These are phyloP conservation scores for Neosilurus hyrtlii DNA, from an alignment of 2,797 vertebrate species.

Conservation along the genomic window DNA sequence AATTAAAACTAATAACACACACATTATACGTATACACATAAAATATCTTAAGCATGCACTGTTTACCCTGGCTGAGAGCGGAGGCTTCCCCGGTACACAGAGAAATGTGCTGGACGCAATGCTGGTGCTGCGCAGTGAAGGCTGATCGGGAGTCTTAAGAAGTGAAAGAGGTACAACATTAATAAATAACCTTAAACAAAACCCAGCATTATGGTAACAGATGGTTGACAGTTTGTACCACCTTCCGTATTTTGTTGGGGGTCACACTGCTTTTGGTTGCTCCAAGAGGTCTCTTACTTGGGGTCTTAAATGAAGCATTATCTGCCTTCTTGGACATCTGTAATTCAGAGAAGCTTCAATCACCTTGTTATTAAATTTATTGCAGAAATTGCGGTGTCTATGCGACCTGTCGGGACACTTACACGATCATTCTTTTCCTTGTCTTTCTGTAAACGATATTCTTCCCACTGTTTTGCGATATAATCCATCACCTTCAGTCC, in stretches of 20 bases:
- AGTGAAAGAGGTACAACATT: neutral
- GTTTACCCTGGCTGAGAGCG: constrained; percentile 52
- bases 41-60: neutral
- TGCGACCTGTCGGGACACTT: constrained; percentile 31
- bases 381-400: neutral
- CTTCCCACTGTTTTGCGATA: constrained; percentile 63
- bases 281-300: constrained; percentile 55
- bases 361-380: neutral
- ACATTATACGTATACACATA: no score
- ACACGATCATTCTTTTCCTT: constrained; percentile 65
- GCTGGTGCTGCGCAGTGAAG: constrained; percentile 39
- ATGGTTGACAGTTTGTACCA: neutral
- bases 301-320: constrained; percentile 55
- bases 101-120: constrained; percentile 50
- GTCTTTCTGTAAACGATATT: constrained; percentile 62
- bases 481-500: constrained; percentile 63
- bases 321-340: constrained; percentile 59
- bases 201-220: neutral
- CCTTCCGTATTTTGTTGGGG: constrained; percentile 62
- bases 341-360: constrained; percentile 29
- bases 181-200: neutral
- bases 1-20: no score
- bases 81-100: constrained; percentile 57
- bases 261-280: constrained; percentile 34
- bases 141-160: constrained; percentile 46